Evolutionary conservation across 2,888 invertebrate genomes (phyloP).

Genomic region (Mythimna impura): DNA sequence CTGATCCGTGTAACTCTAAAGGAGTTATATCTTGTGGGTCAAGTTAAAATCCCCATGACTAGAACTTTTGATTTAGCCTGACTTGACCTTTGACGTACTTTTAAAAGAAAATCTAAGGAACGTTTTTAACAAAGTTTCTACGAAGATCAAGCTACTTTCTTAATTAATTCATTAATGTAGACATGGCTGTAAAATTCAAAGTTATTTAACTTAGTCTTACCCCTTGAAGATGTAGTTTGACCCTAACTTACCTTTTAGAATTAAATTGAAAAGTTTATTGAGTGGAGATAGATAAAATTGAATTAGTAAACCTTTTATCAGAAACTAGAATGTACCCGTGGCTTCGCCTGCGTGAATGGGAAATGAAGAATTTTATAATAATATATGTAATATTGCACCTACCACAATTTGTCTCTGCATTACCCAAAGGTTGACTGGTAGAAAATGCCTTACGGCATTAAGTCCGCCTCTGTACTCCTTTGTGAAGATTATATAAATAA

Average conservation of each 20-base stretch:
- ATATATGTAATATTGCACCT: no score
- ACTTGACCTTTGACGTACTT: neutral
- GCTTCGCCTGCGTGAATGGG: no score
- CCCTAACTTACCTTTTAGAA: slow-evolving; percentile 1
- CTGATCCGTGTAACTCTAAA: no score
- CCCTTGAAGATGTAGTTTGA: slow-evolving; percentile 20
- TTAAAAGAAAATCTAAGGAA: neutral
- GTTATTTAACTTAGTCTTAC: slow-evolving; percentile 13
- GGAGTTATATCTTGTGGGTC: no score
- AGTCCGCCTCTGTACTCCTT: no score
- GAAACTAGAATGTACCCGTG: neutral
- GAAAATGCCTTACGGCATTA: no score
- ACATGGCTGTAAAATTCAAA: slow-evolving; percentile 7
- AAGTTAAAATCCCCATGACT: no score
- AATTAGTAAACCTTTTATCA: neutral
- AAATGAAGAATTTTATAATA: no score
- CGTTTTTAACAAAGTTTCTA: slow-evolving; percentile 4
- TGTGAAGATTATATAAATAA: no score
- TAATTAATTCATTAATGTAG: slow-evolving; percentile 20
- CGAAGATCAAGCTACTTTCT: slow-evolving; percentile 1
- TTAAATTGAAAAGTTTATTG: slow-evolving; percentile 10
- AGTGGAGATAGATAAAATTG: slow-evolving; percentile 14
- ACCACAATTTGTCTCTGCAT: no score
- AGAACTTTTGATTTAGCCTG: neutral
- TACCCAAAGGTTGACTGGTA: no score